Evolutionary conservation across 1,140 invertebrate genomes (phyloP).

Genomic region (Bombyx mori): DNA sequence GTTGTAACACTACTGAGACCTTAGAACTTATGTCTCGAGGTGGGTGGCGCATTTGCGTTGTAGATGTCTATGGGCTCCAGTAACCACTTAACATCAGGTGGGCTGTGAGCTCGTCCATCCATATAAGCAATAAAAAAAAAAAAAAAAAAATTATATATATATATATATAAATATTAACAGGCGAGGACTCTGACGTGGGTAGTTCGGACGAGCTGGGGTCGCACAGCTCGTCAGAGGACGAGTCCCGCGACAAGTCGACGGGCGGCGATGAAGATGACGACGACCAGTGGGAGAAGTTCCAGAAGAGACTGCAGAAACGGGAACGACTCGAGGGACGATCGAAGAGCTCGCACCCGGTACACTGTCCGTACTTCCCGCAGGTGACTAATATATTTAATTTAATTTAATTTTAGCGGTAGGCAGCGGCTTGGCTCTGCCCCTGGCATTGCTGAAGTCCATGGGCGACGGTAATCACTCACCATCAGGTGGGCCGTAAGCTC

Average conservation of each 20-base stretch:
- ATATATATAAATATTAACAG: conserved; percentile 9
- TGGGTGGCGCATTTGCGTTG: too few species aligned
- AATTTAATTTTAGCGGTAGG: conserved; percentile 3
- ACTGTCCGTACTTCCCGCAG: conserved; percentile 95
- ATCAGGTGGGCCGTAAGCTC: too few species aligned
- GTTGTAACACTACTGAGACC: too few species aligned
- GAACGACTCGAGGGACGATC: conserved; percentile 95
- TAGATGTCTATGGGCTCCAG: too few species aligned
- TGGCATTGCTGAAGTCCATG: too few species aligned
- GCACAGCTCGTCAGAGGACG: conserved; percentile 57
- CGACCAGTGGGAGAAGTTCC: conserved; percentile 83
- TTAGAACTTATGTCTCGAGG: too few species aligned
- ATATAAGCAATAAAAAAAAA: too few species aligned
- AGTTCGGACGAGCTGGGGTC: conserved; percentile 43
- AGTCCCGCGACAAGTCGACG: conserved; percentile 69
- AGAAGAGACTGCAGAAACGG: conserved; percentile 82
- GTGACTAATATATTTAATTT: conserved; percentile 43
- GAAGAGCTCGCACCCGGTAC: conserved; percentile 94
- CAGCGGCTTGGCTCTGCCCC: too few species aligned
- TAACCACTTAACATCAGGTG: too few species aligned
- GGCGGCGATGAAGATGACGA: conserved; percentile 81
- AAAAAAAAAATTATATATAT: too few species aligned
- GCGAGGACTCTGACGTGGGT: conserved; percentile 46
- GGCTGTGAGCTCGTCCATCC: too few species aligned
- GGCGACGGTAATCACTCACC: too few species aligned